Percentiles rank a stretch among this genome's conserved stretches.
Evolutionary conservation across 2,888 invertebrate species (phyloP).

Genomic region (Lepidochrysops patricia): DNA sequence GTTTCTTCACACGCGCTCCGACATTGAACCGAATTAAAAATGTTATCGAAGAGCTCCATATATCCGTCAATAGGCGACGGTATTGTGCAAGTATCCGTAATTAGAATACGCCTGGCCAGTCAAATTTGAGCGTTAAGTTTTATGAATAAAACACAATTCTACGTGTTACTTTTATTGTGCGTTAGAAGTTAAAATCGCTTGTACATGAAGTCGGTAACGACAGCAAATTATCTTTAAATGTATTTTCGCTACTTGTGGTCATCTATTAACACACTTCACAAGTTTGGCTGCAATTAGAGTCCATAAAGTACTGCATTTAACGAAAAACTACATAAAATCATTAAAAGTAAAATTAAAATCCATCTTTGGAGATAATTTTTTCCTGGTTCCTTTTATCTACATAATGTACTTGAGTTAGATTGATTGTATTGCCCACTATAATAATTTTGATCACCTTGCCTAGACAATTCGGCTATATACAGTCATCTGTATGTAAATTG

Average conservation of each 20-base stretch:
- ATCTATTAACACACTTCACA: constrained; percentile 51
- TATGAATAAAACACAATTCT: constrained; percentile 12
- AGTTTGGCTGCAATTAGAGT: constrained; percentile 40
- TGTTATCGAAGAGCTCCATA: constrained; percentile 58
- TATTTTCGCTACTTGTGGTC: constrained; percentile 34
- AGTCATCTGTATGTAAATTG: not conserved
- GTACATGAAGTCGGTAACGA: constrained; percentile 41
- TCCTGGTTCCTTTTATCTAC: not conserved
- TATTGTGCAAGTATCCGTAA: constrained; percentile 44
- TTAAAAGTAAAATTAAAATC: not conserved
- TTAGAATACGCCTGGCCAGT: constrained; percentile 13
- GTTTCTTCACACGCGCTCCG: constrained; percentile 58
- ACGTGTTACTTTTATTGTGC: not conserved
- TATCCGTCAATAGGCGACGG: constrained; percentile 36
- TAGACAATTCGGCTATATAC: not conserved
- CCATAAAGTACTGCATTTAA: constrained; percentile 1
- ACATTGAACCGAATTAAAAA: constrained; percentile 65
- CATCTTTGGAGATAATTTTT: not conserved
- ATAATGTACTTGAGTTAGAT: not conserved
- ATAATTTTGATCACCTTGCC: not conserved
- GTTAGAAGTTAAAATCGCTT: constrained; percentile 36
- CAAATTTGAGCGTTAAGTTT: constrained; percentile 12
- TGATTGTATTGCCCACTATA: not conserved
- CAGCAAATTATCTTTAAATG: constrained; percentile 62
- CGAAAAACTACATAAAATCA: not conserved